Evolutionary conservation across 2,888 invertebrate species (phyloP).

Genomic region (Sinotaia quadrata): DNA sequence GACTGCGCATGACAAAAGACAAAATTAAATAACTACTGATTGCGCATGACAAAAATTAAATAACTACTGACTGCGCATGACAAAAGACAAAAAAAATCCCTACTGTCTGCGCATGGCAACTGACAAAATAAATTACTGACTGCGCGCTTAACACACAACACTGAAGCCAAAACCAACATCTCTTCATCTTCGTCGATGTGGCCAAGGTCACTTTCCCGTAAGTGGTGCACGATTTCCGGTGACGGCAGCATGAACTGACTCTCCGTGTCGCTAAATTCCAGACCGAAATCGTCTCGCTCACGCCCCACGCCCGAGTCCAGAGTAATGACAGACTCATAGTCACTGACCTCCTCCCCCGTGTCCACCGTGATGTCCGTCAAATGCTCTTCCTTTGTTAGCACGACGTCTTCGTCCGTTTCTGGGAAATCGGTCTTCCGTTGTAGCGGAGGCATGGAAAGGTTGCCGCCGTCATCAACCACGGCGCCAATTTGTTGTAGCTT

Average conservation of each 20-base stretch:
- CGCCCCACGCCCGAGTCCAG: constrained; percentile 37
- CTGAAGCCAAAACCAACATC: constrained; percentile 3
- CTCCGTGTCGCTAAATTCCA: constrained; percentile 27
- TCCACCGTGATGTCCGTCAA: constrained; percentile 29
- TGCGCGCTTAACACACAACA: too few species aligned
- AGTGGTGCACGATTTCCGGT: constrained; percentile 25
- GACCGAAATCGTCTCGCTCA: constrained; percentile 30
- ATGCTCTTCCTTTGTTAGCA: constrained; percentile 19
- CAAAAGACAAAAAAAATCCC: too few species aligned
- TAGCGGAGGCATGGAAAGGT: constrained; percentile 25
- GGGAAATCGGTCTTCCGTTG: constrained; percentile 14
- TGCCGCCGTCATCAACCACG: constrained; percentile 29
- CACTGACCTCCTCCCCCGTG: constrained; percentile 39
- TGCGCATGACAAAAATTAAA: too few species aligned
- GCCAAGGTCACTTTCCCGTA: constrained; percentile 11
- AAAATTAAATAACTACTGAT: too few species aligned
- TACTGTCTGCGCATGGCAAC: too few species aligned
- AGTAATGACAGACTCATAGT: constrained; percentile 35
- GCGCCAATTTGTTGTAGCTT: constrained; percentile 31
- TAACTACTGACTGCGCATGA: too few species aligned
- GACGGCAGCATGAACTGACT: constrained; percentile 23
- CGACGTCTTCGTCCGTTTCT: constrained; percentile 5
- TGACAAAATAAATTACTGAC: too few species aligned
- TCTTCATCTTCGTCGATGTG: constrained; percentile 23
- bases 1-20: too few species aligned